phyloP scores from a whole-genome alignment of 2,113 vertebrate species.

The Strix aluco region DNA sequence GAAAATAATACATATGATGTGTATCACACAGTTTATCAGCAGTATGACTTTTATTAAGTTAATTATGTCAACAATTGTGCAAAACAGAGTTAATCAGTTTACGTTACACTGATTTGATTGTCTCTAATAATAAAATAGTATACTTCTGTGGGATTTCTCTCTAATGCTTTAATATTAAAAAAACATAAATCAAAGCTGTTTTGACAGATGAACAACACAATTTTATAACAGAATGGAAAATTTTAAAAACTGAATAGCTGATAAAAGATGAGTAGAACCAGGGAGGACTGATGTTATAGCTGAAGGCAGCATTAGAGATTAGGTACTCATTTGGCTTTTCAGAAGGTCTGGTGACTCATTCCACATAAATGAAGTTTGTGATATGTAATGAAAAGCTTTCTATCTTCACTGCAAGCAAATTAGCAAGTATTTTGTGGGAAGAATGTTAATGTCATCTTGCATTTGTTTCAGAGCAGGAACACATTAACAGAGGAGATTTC shows the following conservation, averaged over 20 bases:
- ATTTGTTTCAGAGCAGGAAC: conserved; percentile 73
- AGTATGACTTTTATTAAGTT: conserved; percentile 33
- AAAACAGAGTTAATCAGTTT: conserved; percentile 49
- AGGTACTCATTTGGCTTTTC: conserved; percentile 75
- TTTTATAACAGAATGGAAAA: conserved; percentile 67
- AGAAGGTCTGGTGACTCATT: conserved; percentile 75
- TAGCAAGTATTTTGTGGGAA: conserved; percentile 74
- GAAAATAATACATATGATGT: not conserved
- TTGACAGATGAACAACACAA: conserved; percentile 68
- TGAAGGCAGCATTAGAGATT: conserved; percentile 72
- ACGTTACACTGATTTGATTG: conserved; percentile 37
- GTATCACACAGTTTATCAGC: not conserved
- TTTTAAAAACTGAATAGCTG: conserved; percentile 53
- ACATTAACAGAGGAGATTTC: conserved; percentile 70
- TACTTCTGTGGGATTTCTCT: not conserved
- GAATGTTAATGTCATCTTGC: conserved; percentile 77
- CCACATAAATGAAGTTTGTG: conserved; percentile 80
- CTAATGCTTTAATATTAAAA: conserved; percentile 31
- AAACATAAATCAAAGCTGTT: conserved; percentile 66
- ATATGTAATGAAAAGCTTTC: conserved; percentile 82
- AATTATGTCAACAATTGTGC: conserved; percentile 25
- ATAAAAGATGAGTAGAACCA: conserved; percentile 69
- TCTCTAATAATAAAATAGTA: conserved; percentile 61
- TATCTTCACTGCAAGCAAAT: conserved; percentile 77
- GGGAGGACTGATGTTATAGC: conserved; percentile 71